These are phyloP conservation scores for Leptestheria dahalacensis DNA, from an alignment of 1,140 invertebrate genomes.

Conservation along the genomic window DNA sequence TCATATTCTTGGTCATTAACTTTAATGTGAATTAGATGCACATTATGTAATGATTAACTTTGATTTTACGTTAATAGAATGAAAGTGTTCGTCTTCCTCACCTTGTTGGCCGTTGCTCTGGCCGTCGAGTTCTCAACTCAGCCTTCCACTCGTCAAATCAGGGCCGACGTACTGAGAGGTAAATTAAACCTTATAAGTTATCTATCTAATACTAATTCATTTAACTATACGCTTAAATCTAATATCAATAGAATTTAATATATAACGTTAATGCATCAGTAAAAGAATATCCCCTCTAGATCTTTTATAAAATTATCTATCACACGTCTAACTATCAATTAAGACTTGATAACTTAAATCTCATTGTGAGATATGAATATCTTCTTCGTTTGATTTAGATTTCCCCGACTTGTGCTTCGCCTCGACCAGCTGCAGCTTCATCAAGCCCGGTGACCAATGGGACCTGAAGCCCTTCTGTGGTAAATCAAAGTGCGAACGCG, in stretches of 20 bases:
- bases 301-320: too few relatives aligned
- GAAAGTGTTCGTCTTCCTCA: slow-evolving; percentile 10
- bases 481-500: slow-evolving; percentile 55
- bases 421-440: slow-evolving; percentile 69
- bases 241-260: background rate
- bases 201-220: background rate
- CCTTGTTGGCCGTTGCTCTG: slow-evolving; percentile 1
- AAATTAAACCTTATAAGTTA: slow-evolving; percentile 16
- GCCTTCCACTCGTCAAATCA: slow-evolving; percentile 48
- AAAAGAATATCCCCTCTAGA: too few relatives aligned
- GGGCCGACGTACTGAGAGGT: slow-evolving; percentile 73
- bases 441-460: slow-evolving; percentile 66
- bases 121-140: slow-evolving; percentile 1
- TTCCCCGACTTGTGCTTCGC: slow-evolving; percentile 79
- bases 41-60: too few relatives aligned
- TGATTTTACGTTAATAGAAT: background rate
- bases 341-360: too few relatives aligned
- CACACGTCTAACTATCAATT: too few relatives aligned
- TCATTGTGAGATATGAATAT: too few relatives aligned
- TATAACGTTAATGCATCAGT: background rate
- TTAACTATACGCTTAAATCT: background rate
- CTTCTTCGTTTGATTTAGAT: too few relatives aligned
- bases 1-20: too few relatives aligned
- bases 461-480: slow-evolving; percentile 73
- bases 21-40: too few relatives aligned